Evolutionary conservation across 2,888 invertebrate genomes (phyloP).

Genomic region (Hypomecis atomaria): DNA sequence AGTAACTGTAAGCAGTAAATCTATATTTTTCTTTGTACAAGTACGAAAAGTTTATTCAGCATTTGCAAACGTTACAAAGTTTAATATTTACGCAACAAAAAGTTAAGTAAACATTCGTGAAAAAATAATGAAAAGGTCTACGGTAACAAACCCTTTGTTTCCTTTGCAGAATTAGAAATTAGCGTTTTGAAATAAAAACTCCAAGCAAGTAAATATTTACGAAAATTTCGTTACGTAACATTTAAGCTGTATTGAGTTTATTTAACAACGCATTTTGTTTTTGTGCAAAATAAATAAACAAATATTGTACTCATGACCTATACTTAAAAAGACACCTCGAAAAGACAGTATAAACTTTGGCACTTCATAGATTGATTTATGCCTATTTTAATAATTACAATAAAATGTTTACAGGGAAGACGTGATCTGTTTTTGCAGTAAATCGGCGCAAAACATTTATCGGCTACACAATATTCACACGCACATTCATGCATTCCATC

Average conservation of each 20-base stretch:
- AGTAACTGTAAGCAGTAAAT: slow-evolving; percentile 5
- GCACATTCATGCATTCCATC: slow-evolving; percentile 41
- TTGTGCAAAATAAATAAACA: neutral
- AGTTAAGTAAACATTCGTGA: slow-evolving; percentile 22
- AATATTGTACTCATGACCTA: slow-evolving; percentile 8
- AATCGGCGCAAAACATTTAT: slow-evolving; percentile 57
- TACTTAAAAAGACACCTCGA: slow-evolving; percentile 15
- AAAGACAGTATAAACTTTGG: slow-evolving; percentile 31
- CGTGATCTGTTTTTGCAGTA: slow-evolving; percentile 69
- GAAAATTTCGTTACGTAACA: neutral
- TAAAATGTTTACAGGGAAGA: slow-evolving; percentile 72
- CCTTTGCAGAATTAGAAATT: slow-evolving; percentile 14
- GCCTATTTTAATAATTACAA: slow-evolving; percentile 47
- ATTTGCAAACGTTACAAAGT: slow-evolving; percentile 9
- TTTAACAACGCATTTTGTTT: neutral
- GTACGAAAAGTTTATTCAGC: slow-evolving; percentile 17
- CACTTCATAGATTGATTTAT: slow-evolving; percentile 38
- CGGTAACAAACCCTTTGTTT: slow-evolving; percentile 18
- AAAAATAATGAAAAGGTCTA: slow-evolving; percentile 21
- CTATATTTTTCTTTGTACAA: slow-evolving; percentile 6
- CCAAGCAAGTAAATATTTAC: slow-evolving; percentile 11
- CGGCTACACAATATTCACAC: slow-evolving; percentile 47
- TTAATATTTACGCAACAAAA: slow-evolving; percentile 22
- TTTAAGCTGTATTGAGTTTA: neutral
- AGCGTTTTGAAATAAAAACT: slow-evolving; percentile 13